A percentile compares a stretch with the other conserved stretches of the same genome.
phyloP scores from a whole-genome alignment of 2,113 vertebrate genomes.

The Crotalus horridus region DNA sequence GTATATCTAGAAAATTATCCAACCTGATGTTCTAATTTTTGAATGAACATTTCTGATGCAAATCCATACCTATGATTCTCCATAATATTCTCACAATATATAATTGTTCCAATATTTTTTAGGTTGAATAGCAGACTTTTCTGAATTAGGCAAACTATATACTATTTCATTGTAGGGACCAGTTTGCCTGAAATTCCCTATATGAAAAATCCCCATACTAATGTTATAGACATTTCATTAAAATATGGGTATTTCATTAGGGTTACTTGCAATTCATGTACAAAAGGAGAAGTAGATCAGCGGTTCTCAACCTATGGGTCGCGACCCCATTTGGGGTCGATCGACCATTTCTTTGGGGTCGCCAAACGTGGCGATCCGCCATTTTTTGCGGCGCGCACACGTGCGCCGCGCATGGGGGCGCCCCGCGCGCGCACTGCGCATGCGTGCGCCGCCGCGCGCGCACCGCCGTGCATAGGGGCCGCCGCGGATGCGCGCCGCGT shows the following conservation, averaged over 20 bases:
- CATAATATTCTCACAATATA: not conserved
- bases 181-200: not conserved
- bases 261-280: not conserved
- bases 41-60: not conserved
- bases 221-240: not conserved
- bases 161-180: not conserved
- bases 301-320: too few species aligned
- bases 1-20: not conserved
- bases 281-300: not conserved
- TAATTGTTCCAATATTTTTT: not conserved
- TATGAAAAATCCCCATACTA: not conserved
- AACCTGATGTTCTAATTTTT: not conserved
- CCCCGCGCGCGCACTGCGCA: too few species aligned
- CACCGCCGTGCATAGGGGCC: too few species aligned
- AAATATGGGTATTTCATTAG: not conserved
- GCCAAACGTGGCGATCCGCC: too few species aligned
- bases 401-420: too few species aligned
- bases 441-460: too few species aligned
- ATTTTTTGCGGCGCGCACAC: too few species aligned
- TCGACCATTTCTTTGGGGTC: too few species aligned
- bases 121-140: not conserved
- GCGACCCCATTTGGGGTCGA: too few species aligned
- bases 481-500: too few species aligned
- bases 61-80: not conserved
- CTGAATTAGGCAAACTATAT: not conserved